Conservation (phyloP, 2,797 vertebrate genomes). For the Chiloscyllium punctatum region DNA sequence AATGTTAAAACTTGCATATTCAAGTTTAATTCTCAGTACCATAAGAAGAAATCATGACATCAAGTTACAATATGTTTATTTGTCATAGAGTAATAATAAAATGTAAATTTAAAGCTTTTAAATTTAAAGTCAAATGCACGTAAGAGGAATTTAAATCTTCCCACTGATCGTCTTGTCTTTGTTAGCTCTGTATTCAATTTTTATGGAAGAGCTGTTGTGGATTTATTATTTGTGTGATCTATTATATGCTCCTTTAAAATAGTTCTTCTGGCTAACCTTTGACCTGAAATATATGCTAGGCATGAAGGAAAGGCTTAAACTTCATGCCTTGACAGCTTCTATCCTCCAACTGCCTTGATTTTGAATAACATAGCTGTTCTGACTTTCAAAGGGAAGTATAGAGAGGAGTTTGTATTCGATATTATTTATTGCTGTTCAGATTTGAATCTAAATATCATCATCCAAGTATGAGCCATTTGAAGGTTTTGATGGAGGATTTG, state of each 20-base stretch:
- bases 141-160: neutral
- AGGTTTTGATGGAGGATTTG: neutral
- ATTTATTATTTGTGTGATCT: neutral
- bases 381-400: neutral
- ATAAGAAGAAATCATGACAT: neutral
- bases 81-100: neutral
- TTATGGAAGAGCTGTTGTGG: neutral
- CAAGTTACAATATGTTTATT: neutral
- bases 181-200: neutral
- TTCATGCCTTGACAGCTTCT: neutral
- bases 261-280: neutral
- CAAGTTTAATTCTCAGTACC: neutral
- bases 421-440: neutral
- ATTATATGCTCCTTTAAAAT: neutral
- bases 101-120: neutral
- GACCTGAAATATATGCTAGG: neutral
- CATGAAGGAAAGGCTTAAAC: neutral
- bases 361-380: neutral
- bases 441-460: neutral
- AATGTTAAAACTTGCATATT: neutral
- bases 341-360: neutral
- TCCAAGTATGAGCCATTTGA: neutral
- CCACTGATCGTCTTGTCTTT: neutral
- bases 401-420: neutral
- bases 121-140: neutral